Evolutionary conservation across 2,113 vertebrate species (phyloP).

Genomic region (Petrocephalus zakoni): DNA sequence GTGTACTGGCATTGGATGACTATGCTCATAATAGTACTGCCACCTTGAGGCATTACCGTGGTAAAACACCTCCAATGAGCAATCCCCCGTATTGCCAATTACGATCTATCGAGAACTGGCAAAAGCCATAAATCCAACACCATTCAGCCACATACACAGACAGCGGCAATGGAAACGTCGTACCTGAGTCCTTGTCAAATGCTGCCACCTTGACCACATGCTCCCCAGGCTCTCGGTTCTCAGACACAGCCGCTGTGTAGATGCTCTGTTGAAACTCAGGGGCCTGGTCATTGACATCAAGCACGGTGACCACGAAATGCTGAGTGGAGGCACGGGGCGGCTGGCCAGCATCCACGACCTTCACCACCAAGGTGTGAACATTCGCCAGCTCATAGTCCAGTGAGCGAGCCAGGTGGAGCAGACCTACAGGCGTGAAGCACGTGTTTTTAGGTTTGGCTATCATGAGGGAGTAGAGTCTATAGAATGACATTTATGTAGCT

Average conservation of each 20-base stretch:
- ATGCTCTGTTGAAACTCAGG: constrained; percentile 64
- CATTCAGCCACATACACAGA: not conserved
- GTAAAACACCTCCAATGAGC: not conserved
- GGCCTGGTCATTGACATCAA: constrained; percentile 76
- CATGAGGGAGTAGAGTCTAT: not conserved
- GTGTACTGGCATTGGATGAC: not conserved
- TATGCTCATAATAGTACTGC: constrained; percentile 42
- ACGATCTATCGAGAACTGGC: not conserved
- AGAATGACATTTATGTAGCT: not conserved
- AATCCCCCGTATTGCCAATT: not conserved
- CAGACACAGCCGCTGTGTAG: constrained; percentile 67
- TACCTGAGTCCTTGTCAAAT: constrained; percentile 78
- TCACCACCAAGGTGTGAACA: constrained; percentile 62
- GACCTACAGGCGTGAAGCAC: constrained; percentile 55
- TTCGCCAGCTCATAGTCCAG: constrained; percentile 72
- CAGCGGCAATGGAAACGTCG: not conserved
- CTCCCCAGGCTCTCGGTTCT: constrained; percentile 71
- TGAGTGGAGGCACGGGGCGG: constrained; percentile 73
- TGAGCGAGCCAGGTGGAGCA: constrained; percentile 61
- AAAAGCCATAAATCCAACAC: not conserved
- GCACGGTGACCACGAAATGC: constrained; percentile 69
- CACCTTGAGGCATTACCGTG: constrained; percentile 42
- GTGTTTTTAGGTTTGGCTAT: not conserved
- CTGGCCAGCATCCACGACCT: constrained; percentile 65
- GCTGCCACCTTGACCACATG: constrained; percentile 70